phyloP scores from a whole-genome alignment of 2,888 invertebrate species.

The Lasioglossum oenotherae region DNA sequence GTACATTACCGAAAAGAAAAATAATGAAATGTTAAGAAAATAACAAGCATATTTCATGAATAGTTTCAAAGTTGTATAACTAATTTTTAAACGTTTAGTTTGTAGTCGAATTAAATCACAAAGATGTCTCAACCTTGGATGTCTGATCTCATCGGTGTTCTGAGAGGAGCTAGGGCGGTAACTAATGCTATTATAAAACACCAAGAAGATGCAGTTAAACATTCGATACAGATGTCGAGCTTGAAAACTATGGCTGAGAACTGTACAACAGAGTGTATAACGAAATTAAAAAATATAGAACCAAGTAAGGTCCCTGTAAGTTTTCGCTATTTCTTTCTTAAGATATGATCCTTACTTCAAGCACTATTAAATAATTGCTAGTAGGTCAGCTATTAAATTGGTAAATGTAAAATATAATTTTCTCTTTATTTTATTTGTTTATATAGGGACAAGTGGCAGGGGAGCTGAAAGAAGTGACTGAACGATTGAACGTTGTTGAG shows the following conservation, averaged over 20 bases:
- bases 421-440: slow-evolving; percentile 9
- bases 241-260: slow-evolving; percentile 85
- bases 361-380: neutral
- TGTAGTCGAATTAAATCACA: slow-evolving; percentile 13
- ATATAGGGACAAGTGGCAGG: slow-evolving; percentile 82
- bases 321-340: slow-evolving; percentile 57
- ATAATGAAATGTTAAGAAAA: neutral
- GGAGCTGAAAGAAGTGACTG: slow-evolving; percentile 86
- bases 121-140: slow-evolving; percentile 80
- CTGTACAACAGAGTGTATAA: slow-evolving; percentile 69
- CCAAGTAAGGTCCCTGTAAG: slow-evolving; percentile 83
- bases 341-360: neutral
- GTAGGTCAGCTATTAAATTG: slow-evolving; percentile 1
- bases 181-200: slow-evolving; percentile 88
- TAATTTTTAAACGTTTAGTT: slow-evolving; percentile 2
- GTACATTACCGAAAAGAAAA: neutral
- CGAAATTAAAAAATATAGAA: slow-evolving; percentile 76
- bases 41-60: neutral
- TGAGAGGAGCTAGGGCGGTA: slow-evolving; percentile 90
- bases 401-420: slow-evolving; percentile 56
- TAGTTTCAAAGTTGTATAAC: neutral
- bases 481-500: slow-evolving; percentile 89
- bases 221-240: slow-evolving; percentile 90
- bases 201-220: slow-evolving; percentile 87
- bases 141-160: slow-evolving; percentile 88